Evolutionary conservation across 2,888 invertebrate genomes (phyloP), one percentile per base, ranked within the genome.

Genomic region (Aleiodes alternator): DNA sequence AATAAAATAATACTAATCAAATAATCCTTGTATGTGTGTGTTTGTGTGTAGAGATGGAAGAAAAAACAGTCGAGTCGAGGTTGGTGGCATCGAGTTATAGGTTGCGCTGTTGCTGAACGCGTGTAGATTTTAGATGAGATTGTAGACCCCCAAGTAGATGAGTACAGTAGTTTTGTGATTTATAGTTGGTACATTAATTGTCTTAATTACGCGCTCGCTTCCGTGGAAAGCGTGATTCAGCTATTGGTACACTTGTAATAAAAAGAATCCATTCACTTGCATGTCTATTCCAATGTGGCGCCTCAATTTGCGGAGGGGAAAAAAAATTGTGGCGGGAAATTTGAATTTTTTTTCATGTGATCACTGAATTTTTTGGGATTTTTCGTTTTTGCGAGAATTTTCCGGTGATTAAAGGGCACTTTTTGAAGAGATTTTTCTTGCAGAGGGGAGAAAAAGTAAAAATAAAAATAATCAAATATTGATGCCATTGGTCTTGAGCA

Each of bases 121-220:
- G 81, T 84, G 84, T 83, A 85, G 86, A 86, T 86, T 81, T 82
- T 80, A 78, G 83, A 85, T 85, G 79, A 79, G 87, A 86, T 86
- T 81, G 81, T 48, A 66, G 38, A 59, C 74, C 78, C 79, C 81
- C 81, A 84, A 86, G 86, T 84, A 86, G 87, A 85, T 85, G 85
- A 85, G 86, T 83, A 80, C 80, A 81, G 80, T 43, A 43, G 43
- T 43, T 23, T 80, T 84, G 85, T 86, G 87, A 87, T 87, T 87
- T 87, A 86, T 85, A 82, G 84, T 81, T 82, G 84, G 84, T 84
- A 83, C 82, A 84, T 87, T 87, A 86, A 87, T 86, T 86, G 86
- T 87, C 86, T 87, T 87, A 85, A 86, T 87, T 87, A 86, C 85
- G 84, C 82, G 78, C 80, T 81, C 81, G 86, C 85, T 87, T 86